A percentile compares a stretch with the other conserved stretches of the same genome.
Conservation (phyloP, 2,113 vertebrate genomes). For the Origma solitaria region DNA sequence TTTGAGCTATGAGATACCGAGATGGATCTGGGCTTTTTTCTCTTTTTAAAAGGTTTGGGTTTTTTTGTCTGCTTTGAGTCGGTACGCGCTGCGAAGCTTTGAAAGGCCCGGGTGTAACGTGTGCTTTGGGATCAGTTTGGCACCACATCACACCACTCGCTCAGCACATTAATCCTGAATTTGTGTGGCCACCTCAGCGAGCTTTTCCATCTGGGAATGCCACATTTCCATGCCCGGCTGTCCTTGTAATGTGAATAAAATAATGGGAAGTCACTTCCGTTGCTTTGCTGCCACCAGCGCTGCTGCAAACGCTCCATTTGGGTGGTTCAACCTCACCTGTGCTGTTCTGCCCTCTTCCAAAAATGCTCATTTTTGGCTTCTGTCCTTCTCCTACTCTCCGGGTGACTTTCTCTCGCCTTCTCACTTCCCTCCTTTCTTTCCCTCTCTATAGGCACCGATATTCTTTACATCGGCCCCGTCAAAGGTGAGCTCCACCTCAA, state of each 20-base stretch:
- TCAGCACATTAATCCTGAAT: neutral
- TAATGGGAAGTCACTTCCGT: neutral
- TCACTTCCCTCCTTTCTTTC: slow-evolving; percentile 79
- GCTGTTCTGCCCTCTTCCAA: neutral
- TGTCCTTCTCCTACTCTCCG: slow-evolving; percentile 47
- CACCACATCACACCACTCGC: neutral
- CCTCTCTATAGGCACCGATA: slow-evolving; percentile 91
- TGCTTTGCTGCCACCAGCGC: slow-evolving; percentile 20
- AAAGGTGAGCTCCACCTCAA: slow-evolving; percentile 91
- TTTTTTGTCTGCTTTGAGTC: neutral
- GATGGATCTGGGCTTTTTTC: neutral
- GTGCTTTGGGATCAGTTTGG: neutral
- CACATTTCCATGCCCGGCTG: neutral
- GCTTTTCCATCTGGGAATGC: neutral
- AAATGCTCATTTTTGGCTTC: slow-evolving; percentile 18
- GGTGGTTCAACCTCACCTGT: neutral
- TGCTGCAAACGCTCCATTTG: neutral
- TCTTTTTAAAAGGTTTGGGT: neutral
- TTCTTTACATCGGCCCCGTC: slow-evolving; percentile 99
- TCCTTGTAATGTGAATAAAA: neutral
- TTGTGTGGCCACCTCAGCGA: neutral
- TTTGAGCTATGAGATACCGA: neutral
- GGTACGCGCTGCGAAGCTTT: neutral
- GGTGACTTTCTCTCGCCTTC: slow-evolving; percentile 72
- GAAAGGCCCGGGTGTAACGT: neutral